Evolutionary conservation across 2,888 invertebrate genomes (phyloP), one percentile per base, ranked within the genome.

Genomic region (Silvanus unidentatus): DNA sequence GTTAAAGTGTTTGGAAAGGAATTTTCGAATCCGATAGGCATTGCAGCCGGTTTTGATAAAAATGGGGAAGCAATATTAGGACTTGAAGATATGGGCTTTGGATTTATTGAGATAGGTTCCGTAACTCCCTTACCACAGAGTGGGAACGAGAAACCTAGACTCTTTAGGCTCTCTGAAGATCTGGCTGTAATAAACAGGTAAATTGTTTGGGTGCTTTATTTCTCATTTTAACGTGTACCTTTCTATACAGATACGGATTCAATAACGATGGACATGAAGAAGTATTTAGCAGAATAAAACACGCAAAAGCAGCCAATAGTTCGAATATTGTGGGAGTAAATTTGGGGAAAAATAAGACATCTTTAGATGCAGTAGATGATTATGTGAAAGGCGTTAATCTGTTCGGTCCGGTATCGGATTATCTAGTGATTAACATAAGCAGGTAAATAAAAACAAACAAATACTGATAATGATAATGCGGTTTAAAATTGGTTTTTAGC

Each of bases 21-120:
- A 10, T 80, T 99, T 49, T 75, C 77, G 43, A 97, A 95, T 74
- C 98, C 98, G 0, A 72, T 99, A 57, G 98, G 99, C n/a, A 83
- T 99, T 63, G 98, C 98, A 16, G 99, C 98, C 45, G 99, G 98
- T 4, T 98, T 98, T 74, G 99, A 99, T 71, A 99, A 99, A 71
- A 85, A 98, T 72, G 97, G 86, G 4, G 95, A 97, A 75, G 94
- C 91, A 14, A 77, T 96, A 1, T 71, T 81, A 59, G 90, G 92
- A 1, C 72, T 99, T 30, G 77, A 81, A 49, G 81, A 84, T 60
- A 73, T 93, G 45, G 98, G 98, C 0, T 97, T 99, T 73, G 90
- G 97, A 3, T 91, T 96, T 70, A 82, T 98, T 14, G 98, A 99
- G 79, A 82, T 99, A 58, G 98, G 98, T 47, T 93, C 94, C 2